These are phyloP conservation scores for Nemotelus pantherinus DNA, from an alignment of 2,888 invertebrate genomes.

Conservation along the genomic window DNA sequence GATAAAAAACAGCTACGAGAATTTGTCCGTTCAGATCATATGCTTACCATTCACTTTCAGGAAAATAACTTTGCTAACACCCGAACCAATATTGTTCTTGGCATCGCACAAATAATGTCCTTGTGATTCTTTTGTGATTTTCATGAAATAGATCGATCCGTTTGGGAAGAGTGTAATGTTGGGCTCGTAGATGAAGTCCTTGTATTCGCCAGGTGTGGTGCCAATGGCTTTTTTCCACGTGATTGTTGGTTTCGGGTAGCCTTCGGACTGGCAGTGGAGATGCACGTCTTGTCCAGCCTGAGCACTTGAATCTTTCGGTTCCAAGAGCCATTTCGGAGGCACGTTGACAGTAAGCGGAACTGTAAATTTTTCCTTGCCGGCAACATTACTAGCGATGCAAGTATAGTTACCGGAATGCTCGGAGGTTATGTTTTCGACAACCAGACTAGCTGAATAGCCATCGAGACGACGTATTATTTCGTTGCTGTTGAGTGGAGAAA, in stretches of 20 bases:
- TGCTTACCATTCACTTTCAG: constrained; percentile 87
- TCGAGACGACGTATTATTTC: constrained; percentile 75
- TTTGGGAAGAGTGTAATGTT: constrained; percentile 81
- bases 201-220: constrained; percentile 80
- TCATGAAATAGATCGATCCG: constrained; percentile 84
- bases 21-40: constrained; percentile 63
- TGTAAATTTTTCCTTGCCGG: constrained; percentile 80
- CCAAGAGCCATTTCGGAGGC: constrained; percentile 89
- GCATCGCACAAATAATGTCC: constrained; percentile 93
- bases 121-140: constrained; percentile 86
- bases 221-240: constrained; percentile 92
- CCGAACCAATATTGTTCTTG: constrained; percentile 90
- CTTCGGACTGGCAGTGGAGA: constrained; percentile 89
- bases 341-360: constrained; percentile 86
- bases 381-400: constrained; percentile 87
- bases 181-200: constrained; percentile 83
- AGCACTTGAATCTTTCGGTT: constrained; percentile 84
- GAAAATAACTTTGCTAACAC: constrained; percentile 90
- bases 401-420: constrained; percentile 90
- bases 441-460: constrained; percentile 85
- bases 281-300: constrained; percentile 85
- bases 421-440: constrained; percentile 86
- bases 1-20: constrained; percentile 59
- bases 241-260: constrained; percentile 88
- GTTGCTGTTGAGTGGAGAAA: constrained; percentile 56